Evolutionary conservation across 2,888 invertebrate species (phyloP).

Genomic region (Sinohyriopsis cumingii): DNA sequence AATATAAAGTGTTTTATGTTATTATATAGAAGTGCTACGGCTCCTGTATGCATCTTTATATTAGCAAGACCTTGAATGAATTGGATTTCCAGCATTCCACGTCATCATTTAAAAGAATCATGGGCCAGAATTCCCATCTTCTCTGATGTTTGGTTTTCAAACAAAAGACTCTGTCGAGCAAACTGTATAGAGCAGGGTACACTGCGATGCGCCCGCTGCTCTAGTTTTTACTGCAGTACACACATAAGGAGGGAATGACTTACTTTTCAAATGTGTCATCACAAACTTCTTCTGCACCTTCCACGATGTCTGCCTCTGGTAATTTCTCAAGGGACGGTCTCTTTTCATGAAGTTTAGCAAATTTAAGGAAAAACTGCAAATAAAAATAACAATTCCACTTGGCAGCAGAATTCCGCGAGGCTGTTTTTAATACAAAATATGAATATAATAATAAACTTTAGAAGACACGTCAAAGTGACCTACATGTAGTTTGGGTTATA

Average conservation of each 20-base stretch:
- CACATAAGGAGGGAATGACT: constrained; percentile 7
- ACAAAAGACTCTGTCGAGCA: neutral
- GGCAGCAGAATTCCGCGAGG: no score
- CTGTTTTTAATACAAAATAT: neutral
- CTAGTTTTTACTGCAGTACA: neutral
- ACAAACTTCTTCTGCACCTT: constrained; percentile 56
- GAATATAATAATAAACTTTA: neutral
- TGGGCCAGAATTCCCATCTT: no score
- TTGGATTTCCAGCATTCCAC: no score
- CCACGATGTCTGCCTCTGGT: constrained; percentile 60
- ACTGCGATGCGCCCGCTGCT: no score
- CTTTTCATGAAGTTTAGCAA: constrained; percentile 37
- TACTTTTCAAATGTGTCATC: constrained; percentile 45
- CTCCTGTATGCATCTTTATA: no score
- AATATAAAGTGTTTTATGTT: no score
- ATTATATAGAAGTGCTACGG: no score
- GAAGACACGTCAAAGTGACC: neutral
- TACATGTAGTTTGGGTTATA: neutral
- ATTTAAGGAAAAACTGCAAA: constrained; percentile 40
- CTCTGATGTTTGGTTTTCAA: no score
- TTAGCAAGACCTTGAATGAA: no score
- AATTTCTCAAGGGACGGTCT: constrained; percentile 45
- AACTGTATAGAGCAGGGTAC: neutral
- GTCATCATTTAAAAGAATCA: no score
- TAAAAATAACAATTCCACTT: no score